Evolutionary conservation across 2,797 vertebrate species (phyloP), one percentile per base, ranked within the genome.

Genomic region (Falco naumanni): DNA sequence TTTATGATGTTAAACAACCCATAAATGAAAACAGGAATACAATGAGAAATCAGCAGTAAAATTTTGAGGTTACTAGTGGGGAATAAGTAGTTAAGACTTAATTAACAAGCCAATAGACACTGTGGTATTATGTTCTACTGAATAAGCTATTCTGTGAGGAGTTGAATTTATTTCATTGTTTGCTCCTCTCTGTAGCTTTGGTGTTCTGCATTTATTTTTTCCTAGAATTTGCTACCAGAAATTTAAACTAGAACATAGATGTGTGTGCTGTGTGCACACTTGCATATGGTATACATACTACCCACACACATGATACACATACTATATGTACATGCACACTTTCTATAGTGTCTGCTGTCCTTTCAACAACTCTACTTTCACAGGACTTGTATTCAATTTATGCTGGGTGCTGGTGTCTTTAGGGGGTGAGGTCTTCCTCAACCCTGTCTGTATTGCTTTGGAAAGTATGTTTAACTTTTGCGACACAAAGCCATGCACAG

Each of bases 1-100:
- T 92, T 97, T 95, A 76, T 95, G 43, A 68, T 63, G 63, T 77
- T 93, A 80, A 95, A 70, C 78, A 63, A 74, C 33, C 48, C 59
- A 57, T 83, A 60, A 95, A 90, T 70, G 74, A 51, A 65, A 56
- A 41, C 5, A 69, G 53, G 61, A 92, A 33, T 60, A 74, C 34
- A 81, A 56, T 43, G 34, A 34, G 74, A 63, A 77, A 70, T 7
- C 25, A 90, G 26, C 26, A 41, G 34, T 54, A 87, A 87, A 91
- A 77, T 81, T 66, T 69, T 88, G 70, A 64, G 89, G 68, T 83
- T 64, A 39, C 25, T 83, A 34, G 33, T 28, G 31, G 33, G n/a
- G 33, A 85, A 81, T 75, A 14, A 7, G 24, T 83, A 82, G 43
- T 75, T 91, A 65, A 89, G 79, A 65, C n/a, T 91, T 90, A 57